Evolutionary conservation across 2,797 vertebrate genomes (phyloP).

Genomic region (Platalea minor): DNA sequence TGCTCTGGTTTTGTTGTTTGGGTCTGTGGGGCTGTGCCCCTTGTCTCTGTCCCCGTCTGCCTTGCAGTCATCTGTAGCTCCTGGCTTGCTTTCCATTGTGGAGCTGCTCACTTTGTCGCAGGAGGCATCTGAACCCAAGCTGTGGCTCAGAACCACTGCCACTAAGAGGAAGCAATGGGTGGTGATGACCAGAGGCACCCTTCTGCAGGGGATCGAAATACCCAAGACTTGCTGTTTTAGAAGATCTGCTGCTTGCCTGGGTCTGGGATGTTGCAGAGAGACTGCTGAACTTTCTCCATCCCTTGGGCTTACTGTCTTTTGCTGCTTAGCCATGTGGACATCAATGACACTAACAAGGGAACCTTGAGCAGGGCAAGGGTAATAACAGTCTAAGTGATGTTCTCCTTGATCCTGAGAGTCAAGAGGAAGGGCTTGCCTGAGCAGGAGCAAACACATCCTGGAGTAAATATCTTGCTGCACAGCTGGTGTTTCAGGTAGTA

Average conservation of each 20-base stretch:
- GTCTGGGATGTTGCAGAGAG: neutral
- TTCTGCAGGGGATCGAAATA: neutral
- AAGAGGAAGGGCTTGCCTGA: neutral
- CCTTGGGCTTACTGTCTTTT: neutral
- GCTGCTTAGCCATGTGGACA: neutral
- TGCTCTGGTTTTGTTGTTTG: neutral
- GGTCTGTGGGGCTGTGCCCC: neutral
- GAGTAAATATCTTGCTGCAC: neutral
- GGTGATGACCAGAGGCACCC: neutral
- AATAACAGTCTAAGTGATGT: neutral
- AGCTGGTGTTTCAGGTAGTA: neutral
- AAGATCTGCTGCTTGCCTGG: neutral
- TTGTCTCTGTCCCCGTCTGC: neutral
- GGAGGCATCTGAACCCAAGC: neutral
- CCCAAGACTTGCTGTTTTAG: neutral
- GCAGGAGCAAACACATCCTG: neutral
- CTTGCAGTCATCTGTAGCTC: neutral
- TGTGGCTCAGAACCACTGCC: neutral
- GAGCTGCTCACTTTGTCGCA: neutral
- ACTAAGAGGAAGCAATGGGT: neutral
- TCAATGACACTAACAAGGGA: neutral
- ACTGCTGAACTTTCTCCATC: neutral
- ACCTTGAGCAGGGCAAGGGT: neutral
- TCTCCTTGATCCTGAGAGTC: neutral
- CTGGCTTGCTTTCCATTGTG: neutral